These are phyloP conservation scores for Physella acuta DNA, from an alignment of 1,140 invertebrate genomes.

Conservation along the genomic window DNA sequence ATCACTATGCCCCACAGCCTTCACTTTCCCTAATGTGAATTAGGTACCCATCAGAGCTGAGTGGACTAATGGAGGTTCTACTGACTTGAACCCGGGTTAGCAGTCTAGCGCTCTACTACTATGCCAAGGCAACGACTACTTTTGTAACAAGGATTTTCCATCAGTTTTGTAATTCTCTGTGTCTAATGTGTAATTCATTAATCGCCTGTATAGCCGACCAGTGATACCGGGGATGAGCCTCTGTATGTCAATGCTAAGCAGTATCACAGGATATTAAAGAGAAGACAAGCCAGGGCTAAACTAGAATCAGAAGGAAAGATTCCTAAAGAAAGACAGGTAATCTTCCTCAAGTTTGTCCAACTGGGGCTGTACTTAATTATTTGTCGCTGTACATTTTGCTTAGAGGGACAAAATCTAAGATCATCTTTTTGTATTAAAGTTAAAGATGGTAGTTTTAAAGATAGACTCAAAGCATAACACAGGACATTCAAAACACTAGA, in stretches of 20 bases:
- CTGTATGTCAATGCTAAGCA: conserved; percentile 88
- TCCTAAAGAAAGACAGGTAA: conserved; percentile 87
- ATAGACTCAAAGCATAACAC: not conserved
- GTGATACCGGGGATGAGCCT: conserved; percentile 52
- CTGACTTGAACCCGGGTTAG: too few relatives aligned
- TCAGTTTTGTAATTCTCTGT: too few relatives aligned
- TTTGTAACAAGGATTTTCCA: too few relatives aligned
- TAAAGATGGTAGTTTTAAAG: not conserved
- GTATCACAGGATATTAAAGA: conserved; percentile 60
- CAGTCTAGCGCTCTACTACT: too few relatives aligned
- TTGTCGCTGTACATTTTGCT: not conserved
- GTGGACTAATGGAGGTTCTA: too few relatives aligned
- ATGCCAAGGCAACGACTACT: too few relatives aligned
- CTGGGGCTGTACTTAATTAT: too few relatives aligned
- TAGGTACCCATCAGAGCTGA: too few relatives aligned
- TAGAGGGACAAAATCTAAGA: not conserved
- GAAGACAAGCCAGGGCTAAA: conserved; percentile 59
- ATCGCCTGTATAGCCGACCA: conserved; percentile 42
- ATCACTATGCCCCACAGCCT: too few relatives aligned
- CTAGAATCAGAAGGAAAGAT: conserved; percentile 75
- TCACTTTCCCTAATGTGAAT: too few relatives aligned
- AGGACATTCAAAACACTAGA: too few relatives aligned
- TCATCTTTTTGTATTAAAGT: not conserved
- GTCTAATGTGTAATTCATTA: too few relatives aligned
- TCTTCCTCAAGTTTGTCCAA: not conserved